Base-by-base conservation (phyloP, 2,888 invertebrate genomes). In the Julus scandinavius region DNA sequence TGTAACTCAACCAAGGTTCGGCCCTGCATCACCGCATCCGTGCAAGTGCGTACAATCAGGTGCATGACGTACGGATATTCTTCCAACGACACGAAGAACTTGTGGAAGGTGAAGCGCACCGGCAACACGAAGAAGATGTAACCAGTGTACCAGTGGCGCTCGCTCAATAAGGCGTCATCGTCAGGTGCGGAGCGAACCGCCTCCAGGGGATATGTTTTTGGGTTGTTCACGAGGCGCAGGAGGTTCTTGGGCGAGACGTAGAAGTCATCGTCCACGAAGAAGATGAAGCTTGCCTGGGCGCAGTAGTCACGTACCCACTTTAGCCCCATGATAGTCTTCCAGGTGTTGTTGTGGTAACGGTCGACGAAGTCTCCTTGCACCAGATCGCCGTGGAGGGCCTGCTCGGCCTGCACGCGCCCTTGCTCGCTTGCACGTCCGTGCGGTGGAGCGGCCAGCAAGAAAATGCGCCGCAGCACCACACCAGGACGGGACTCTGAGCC, bases 401-500 rank as follows among this genome's bases (percentile, higher is more conserved):
- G 84, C 50, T 88, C 88, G 20, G 5, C 85, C 20, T 49, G 29
- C 29, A 88, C 49, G 45, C n/a, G 29, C 5, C 20, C 13, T 29
- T 88, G 85, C 7, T 6, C 40, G 58, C 17, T 11, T 0, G 40
- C 29, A 5, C n/a, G 13, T 2, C 29, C 80, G 3, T 20, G 38
- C 5, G 49, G 6, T 15, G 85, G 49, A 1, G 13, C 29, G 0
- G 84, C 88, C 20, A 88, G 29, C 29, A 49, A 20, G 38, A 84
- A 88, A 20, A 88, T 40, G n/a, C 29, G 38, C 5, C 29, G 72
- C 88, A 38, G 17, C 17, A 20, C 49, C 38, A 15, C 20, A 41
- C 58, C 45, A 80, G 41, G 80, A n/a, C 29, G 41, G 3, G 20
- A 89, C 89, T 91, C 91, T 85, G 90, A 89, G 1, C 91, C 92